Conservation (phyloP, 2,113 vertebrate species). For the Alectura lathami region DNA sequence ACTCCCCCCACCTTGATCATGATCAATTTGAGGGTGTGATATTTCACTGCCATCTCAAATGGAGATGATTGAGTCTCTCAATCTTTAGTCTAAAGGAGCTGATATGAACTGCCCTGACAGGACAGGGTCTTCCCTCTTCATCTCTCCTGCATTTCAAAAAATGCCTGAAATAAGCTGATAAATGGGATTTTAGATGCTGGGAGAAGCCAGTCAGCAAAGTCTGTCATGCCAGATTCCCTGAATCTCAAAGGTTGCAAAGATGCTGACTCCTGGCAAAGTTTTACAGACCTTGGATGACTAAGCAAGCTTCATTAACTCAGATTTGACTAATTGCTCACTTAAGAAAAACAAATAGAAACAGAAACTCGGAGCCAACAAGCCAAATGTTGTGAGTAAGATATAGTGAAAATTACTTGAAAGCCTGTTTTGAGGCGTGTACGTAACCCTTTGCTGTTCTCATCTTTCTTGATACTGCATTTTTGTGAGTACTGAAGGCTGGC, state of each 20-base stretch:
- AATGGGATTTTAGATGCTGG: slow-evolving; percentile 36
- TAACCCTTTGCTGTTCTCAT: background rate
- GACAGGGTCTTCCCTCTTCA: slow-evolving; percentile 49
- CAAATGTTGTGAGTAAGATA: background rate
- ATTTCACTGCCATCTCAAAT: slow-evolving; percentile 41
- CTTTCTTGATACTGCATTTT: background rate
- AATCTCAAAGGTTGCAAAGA: slow-evolving; percentile 11
- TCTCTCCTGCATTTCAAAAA: slow-evolving; percentile 8
- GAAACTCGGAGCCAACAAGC: slow-evolving; percentile 6
- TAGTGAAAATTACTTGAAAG: background rate
- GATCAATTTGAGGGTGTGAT: background rate
- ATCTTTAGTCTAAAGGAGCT: slow-evolving; percentile 12
- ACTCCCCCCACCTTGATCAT: background rate
- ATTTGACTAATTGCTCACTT: slow-evolving; percentile 57
- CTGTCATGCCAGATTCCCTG: background rate
- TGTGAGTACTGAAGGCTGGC: background rate
- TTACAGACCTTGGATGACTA: slow-evolving; percentile 48
- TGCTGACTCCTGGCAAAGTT: slow-evolving; percentile 55
- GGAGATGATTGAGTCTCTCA: slow-evolving; percentile 27
- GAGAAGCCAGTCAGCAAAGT: slow-evolving; percentile 30
- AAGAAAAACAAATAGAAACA: slow-evolving; percentile 59
- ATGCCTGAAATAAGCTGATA: slow-evolving; percentile 34
- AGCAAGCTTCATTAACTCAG: slow-evolving; percentile 54
- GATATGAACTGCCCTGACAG: slow-evolving; percentile 43
- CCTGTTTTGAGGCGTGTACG: background rate